Conservation (phyloP, 2,113 vertebrate genomes). For the Myxocyprinus asiaticus region DNA sequence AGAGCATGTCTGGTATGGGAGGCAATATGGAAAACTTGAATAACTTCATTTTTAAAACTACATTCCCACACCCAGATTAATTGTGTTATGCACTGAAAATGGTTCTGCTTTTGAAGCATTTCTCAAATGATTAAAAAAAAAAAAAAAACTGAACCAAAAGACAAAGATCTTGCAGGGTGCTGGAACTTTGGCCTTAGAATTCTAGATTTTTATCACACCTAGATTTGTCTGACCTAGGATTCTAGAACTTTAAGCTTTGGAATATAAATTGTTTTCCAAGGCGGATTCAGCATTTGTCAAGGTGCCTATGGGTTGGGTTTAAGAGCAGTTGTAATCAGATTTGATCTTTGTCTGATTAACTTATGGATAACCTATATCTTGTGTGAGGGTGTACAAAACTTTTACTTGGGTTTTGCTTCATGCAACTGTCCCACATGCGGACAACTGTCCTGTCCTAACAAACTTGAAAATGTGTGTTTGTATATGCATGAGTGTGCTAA, state of each 20-base stretch:
- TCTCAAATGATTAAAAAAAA: background rate
- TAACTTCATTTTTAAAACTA: background rate
- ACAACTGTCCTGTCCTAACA: constrained; percentile 74
- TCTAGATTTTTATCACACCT: background rate
- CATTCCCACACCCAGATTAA: background rate
- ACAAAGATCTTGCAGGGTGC: background rate
- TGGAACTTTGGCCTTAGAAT: background rate
- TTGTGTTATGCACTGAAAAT: background rate
- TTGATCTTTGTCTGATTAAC: background rate
- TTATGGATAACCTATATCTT: background rate
- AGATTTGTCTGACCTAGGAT: background rate
- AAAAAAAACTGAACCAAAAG: background rate
- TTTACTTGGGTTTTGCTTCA: constrained; percentile 56
- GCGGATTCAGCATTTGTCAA: background rate
- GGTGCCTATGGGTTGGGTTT: background rate
- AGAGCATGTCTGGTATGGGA: background rate
- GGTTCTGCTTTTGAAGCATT: background rate
- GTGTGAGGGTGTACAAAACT: background rate
- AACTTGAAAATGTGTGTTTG: constrained; percentile 72
- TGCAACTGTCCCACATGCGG: constrained; percentile 55
- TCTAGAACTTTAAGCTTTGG: no score
- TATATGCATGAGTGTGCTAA: constrained; percentile 53
- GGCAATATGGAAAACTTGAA: background rate
- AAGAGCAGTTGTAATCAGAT: background rate
- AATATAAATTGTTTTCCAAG: background rate